A percentile compares a stretch with the other conserved stretches of the same genome.
Conservation (phyloP, 2,797 vertebrate genomes). For the Rhadinocentrus ornatus region DNA sequence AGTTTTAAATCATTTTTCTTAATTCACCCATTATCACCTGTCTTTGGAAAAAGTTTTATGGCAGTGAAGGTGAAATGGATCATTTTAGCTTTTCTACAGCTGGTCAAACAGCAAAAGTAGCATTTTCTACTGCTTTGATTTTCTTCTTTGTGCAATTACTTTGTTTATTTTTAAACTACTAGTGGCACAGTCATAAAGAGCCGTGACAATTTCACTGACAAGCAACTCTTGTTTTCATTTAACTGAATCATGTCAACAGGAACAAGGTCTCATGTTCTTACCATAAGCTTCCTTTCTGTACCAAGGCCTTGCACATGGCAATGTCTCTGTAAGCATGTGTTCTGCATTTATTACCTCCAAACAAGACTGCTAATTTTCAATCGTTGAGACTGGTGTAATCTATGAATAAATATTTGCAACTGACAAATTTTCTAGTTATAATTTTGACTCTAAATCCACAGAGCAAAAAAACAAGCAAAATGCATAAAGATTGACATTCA, state of each 20-base stretch:
- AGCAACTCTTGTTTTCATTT: slow-evolving; percentile 25
- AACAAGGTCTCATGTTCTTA: slow-evolving; percentile 27
- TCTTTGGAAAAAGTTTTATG: slow-evolving; percentile 11
- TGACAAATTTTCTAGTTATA: slow-evolving; percentile 32
- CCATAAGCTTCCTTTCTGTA: slow-evolving; percentile 48
- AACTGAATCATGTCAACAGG: slow-evolving; percentile 29
- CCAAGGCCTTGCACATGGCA: slow-evolving; percentile 51
- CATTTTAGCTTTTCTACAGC: slow-evolving; percentile 14
- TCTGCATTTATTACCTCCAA: slow-evolving; percentile 74
- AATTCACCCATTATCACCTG: slow-evolving; percentile 1
- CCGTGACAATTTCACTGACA: slow-evolving; percentile 13
- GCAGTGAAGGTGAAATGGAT: not conserved
- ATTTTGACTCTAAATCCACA: slow-evolving; percentile 32
- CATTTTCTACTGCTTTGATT: slow-evolving; percentile 43
- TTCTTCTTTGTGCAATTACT: slow-evolving; percentile 25
- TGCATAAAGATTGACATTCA: rapidly evolving
- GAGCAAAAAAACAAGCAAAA: not conserved
- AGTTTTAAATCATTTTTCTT: slow-evolving; percentile 13
- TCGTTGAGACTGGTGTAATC: slow-evolving; percentile 64
- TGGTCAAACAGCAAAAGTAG: slow-evolving; percentile 38
- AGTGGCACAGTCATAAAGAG: slow-evolving; percentile 7
- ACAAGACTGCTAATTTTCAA: slow-evolving; percentile 63
- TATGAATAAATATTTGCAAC: slow-evolving; percentile 76
- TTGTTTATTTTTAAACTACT: slow-evolving; percentile 13
- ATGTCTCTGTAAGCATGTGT: slow-evolving; percentile 73